These are phyloP conservation scores for Euclidia mi DNA, from an alignment of 2,888 invertebrate species.

Conservation along the genomic window DNA sequence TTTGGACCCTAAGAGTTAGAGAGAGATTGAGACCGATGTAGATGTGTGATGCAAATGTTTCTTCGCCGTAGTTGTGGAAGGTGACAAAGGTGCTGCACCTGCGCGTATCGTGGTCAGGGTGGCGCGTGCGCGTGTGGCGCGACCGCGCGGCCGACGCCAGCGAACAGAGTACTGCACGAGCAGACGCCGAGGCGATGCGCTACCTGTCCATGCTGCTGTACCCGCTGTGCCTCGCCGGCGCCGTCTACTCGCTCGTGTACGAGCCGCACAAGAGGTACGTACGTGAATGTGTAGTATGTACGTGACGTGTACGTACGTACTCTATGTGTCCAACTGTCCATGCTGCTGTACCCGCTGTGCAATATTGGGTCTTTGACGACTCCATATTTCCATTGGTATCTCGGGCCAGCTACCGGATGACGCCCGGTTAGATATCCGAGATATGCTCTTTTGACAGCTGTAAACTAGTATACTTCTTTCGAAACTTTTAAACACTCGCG, in stretches of 20 bases:
- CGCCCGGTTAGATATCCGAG: no score
- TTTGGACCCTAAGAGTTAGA: no score
- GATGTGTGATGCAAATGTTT: no score
- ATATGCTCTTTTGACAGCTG: no score
- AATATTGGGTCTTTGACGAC: no score
- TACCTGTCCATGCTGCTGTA: slow-evolving; percentile 97
- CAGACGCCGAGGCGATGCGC: slow-evolving; percentile 97
- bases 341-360: no score
- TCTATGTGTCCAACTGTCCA: not conserved
- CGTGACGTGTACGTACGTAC: not conserved
- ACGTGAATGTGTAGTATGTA: not conserved
- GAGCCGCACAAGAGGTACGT: slow-evolving; percentile 97
- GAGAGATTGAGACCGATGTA: no score
- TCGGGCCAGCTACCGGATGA: no score
- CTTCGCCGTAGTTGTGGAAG: slow-evolving; percentile 97
- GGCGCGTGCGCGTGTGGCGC: slow-evolving; percentile 70
- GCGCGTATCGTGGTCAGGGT: slow-evolving; percentile 86
- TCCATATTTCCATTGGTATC: not conserved
- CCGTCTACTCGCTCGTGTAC: slow-evolving; percentile 97
- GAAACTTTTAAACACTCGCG: no score
- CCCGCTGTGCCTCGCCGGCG: slow-evolving; percentile 96
- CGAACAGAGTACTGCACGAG: slow-evolving; percentile 95
- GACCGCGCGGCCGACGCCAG: slow-evolving; percentile 86
- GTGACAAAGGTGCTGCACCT: slow-evolving; percentile 97
- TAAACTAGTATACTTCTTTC: no score